Evolutionary conservation across 2,888 invertebrate genomes (phyloP).

Genomic region (Melipona bicolor): DNA sequence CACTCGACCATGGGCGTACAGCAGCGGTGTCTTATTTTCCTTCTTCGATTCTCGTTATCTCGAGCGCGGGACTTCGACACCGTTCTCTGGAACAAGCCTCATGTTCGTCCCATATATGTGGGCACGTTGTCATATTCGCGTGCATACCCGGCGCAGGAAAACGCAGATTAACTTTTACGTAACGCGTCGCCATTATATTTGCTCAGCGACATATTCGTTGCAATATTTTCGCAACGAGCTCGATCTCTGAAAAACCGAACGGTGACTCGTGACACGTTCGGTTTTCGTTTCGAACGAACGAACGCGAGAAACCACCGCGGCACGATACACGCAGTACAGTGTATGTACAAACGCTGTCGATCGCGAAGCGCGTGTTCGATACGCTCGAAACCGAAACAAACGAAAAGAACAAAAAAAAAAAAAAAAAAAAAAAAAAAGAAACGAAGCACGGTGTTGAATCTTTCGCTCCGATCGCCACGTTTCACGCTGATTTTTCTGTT

Average conservation of each 20-base stretch:
- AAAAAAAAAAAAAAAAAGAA: not conserved
- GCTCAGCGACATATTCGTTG: constrained; percentile 11
- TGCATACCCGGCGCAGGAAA: constrained; percentile 9
- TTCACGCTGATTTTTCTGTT: constrained; percentile 5
- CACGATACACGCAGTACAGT: not conserved
- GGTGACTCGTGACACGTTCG: not conserved
- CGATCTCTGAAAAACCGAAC: not conserved
- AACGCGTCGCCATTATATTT: constrained; percentile 55
- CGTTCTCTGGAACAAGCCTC: not conserved
- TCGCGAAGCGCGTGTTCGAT: too few species aligned
- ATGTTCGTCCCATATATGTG: constrained; percentile 5
- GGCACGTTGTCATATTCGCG: not conserved
- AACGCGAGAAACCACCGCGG: not conserved
- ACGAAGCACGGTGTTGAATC: not conserved
- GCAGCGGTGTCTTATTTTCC: constrained; percentile 2
- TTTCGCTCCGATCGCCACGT: not conserved
- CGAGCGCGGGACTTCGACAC: constrained; percentile 3
- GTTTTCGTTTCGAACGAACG: not conserved
- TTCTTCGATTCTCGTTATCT: constrained; percentile 25
- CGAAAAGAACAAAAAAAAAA: too few species aligned
- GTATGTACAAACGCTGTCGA: too few species aligned
- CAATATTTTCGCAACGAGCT: not conserved
- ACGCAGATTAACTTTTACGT: constrained; percentile 32
- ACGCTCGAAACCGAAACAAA: too few species aligned
- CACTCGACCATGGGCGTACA: not conserved